Base-by-base conservation (phyloP, 2,797 vertebrate genomes). In the Melanotaenia parkinsoni region DNA sequence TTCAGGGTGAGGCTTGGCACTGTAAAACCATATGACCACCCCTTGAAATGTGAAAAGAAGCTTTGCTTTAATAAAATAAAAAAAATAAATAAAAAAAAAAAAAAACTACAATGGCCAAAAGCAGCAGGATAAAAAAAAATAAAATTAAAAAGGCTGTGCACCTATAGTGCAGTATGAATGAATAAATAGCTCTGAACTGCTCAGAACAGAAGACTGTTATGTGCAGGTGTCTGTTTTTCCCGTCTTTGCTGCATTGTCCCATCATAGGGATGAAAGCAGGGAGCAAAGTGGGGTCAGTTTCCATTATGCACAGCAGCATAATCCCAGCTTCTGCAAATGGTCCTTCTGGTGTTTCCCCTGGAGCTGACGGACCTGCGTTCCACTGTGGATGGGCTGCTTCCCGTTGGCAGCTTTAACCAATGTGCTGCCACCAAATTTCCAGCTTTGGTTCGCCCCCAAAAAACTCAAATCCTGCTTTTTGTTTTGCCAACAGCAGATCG, bases 221-320 rank as follows among this genome's bases (percentile, higher is more conserved):
- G 72, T 71, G 82, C 82, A 86, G 81, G 84, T 81, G 83, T 78
- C 79, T 16, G 32, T 67, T 67, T 69, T 26, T 33, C 32, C 28
- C 59, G 35, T 26, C 76, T 58, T 33, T 10, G 26, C 77, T 33
- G 79, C 61, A 80, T 85, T 86, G 80, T 83, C 83, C 64, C 63
- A 54, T 67, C 4, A 51, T 26, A 83, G 79, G 83, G 86, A 76
- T 85, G 83, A 67, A 3, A 84, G 77, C 35, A 11, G 67, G 56
- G 80, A 84, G 77, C 76, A 85, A 76, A 89, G 87, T 37, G 72
- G 89, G 89, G 89, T 92, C 89, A 86, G 73, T 86, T 88, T 90
- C 83, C 87, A 91, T 90, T 89, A 91, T 81, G 79, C 83, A 67
- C 74, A 65, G 76, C 78, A 71, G 74, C 79, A 85, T 92, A 91